phyloP scores from a whole-genome alignment of 2,113 vertebrate species.

The Peromyscus californicus region DNA sequence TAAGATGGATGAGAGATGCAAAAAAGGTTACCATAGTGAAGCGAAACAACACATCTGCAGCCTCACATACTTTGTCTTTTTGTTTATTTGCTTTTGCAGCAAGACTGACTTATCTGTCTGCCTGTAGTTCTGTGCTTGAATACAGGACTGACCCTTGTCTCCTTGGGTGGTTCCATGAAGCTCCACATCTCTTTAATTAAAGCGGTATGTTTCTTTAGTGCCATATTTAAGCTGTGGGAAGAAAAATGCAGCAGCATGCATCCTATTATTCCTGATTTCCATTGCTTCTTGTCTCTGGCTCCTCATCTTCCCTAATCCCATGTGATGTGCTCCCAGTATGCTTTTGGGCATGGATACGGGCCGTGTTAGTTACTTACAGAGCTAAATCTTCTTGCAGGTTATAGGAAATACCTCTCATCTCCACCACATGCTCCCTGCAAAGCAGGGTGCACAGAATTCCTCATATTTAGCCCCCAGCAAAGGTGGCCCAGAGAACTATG shows the following conservation, averaged over 20 bases:
- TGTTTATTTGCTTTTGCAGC: background rate
- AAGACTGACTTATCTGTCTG: background rate
- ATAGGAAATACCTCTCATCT: background rate
- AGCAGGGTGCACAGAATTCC: accelerated
- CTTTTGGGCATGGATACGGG: background rate
- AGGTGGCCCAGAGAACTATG: background rate
- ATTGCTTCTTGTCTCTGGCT: background rate
- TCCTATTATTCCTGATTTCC: background rate
- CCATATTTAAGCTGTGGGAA: background rate
- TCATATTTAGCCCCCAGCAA: background rate
- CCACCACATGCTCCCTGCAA: background rate
- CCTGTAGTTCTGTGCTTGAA: background rate
- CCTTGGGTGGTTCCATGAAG: background rate
- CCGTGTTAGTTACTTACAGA: background rate
- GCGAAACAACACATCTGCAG: background rate
- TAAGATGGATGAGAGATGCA: background rate
- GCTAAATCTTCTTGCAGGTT: background rate
- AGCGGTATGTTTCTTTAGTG: background rate
- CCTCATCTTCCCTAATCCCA: background rate
- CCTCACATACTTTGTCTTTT: background rate
- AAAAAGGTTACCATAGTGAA: background rate
- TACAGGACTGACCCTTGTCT: background rate
- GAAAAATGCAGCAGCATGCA: background rate
- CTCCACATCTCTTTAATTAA: background rate
- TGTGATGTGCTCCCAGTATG: background rate